Percentiles rank a stretch among this genome's conserved stretches.
These are phyloP conservation scores for Amblyjoppa fuscipennis DNA, from an alignment of 2,888 invertebrate species.

Conservation along the genomic window DNA sequence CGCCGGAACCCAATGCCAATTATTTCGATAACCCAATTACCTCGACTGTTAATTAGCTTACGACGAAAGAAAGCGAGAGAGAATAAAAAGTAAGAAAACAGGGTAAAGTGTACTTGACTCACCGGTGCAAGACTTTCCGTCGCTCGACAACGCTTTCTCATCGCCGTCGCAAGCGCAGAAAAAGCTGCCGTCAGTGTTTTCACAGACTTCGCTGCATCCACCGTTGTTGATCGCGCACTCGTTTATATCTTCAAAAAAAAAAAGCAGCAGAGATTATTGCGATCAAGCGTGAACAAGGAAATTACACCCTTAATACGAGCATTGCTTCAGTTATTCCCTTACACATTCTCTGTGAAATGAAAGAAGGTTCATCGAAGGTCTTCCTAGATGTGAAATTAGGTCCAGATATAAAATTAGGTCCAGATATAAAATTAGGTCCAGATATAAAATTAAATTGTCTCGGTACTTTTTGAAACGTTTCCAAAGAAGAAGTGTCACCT, in stretches of 20 bases:
- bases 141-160: conserved; percentile 80
- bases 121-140: conserved; percentile 82
- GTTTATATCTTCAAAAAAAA: conserved; percentile 79
- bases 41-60: conserved; percentile 55
- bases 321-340: too few relatives aligned
- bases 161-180: conserved; percentile 86
- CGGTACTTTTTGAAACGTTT: too few relatives aligned
- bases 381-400: too few relatives aligned
- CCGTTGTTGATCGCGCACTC: conserved; percentile 85
- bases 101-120: conserved; percentile 63
- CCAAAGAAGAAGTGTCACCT: neutral
- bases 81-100: conserved; percentile 27
- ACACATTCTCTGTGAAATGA: too few relatives aligned
- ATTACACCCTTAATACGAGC: neutral
- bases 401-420: too few relatives aligned
- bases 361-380: too few relatives aligned
- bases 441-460: too few relatives aligned
- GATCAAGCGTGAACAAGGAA: neutral
- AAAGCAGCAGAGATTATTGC: conserved; percentile 13
- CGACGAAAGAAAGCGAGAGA: conserved; percentile 14
- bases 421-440: too few relatives aligned
- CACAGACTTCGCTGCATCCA: conserved; percentile 88
- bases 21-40: conserved; percentile 56
- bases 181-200: conserved; percentile 86
- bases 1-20: conserved; percentile 18